Conservation (phyloP, 2,113 vertebrate species). For the Brachyhypopomus gauderio region DNA sequence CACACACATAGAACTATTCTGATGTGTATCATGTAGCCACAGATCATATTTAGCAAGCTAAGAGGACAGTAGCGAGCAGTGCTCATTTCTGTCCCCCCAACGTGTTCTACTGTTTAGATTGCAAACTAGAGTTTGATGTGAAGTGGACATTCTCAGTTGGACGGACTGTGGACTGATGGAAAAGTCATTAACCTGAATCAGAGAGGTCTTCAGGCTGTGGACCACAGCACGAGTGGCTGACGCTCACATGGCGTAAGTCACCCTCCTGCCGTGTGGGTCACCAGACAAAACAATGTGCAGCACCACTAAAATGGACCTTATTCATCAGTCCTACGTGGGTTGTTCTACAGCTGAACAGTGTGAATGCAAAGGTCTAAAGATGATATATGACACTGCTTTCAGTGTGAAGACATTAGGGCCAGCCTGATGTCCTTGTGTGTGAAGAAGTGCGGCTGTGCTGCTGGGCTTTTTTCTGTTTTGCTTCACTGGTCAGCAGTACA, state of each 20-base stretch:
- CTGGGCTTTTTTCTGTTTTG: conserved; percentile 22
- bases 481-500: conserved; percentile 48
- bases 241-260: conserved; percentile 5
- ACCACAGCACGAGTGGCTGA: conserved; percentile 13
- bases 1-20: conserved; percentile 40
- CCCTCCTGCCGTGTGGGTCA: conserved; percentile 26
- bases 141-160: not conserved
- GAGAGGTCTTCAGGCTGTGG: conserved; percentile 13
- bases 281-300: not conserved
- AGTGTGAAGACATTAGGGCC: conserved; percentile 11
- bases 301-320: conserved; percentile 12
- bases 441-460: conserved; percentile 4
- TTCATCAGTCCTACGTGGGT: conserved; percentile 5
- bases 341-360: not conserved
- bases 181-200: conserved; percentile 27
- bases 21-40: conserved; percentile 22
- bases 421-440: conserved; percentile 10
- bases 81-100: not conserved
- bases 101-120: not conserved
- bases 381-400: conserved; percentile 21
- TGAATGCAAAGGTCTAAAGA: conserved; percentile 19
- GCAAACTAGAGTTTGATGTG: not conserved
- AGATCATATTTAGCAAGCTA: not conserved
- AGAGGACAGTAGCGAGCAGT: not conserved
- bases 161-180: not conserved